phyloP scores from a whole-genome alignment of 2,797 vertebrate genomes.

The Anas flavirostris region DNA sequence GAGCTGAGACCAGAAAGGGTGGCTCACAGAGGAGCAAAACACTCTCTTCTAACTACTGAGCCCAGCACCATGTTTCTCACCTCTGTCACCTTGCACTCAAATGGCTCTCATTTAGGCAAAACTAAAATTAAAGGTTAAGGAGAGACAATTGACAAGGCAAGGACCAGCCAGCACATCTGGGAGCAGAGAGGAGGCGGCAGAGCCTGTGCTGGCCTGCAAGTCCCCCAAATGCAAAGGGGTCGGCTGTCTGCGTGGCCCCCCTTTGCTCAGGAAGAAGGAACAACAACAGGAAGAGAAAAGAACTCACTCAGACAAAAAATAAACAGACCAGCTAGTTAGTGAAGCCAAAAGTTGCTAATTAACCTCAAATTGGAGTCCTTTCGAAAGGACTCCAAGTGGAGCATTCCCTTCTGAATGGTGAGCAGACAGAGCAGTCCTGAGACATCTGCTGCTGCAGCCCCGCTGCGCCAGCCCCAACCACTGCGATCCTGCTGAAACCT shows the following conservation, averaged over 20 bases:
- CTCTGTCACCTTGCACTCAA: neutral
- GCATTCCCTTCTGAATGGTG: neutral
- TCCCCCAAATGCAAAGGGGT: fast-evolving
- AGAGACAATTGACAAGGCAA: neutral
- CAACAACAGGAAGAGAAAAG: conserved; percentile 46
- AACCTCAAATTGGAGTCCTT: conserved; percentile 21
- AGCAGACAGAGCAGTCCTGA: neutral
- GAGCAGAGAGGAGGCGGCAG: fast-evolving
- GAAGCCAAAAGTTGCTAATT: conserved; percentile 51
- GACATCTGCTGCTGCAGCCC: neutral
- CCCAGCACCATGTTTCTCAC: neutral
- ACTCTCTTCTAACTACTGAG: neutral
- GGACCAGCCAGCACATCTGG: neutral
- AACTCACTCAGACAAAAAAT: conserved; percentile 9
- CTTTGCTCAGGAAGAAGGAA: neutral
- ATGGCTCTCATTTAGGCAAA: fast-evolving
- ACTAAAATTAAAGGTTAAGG: neutral
- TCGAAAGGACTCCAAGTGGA: neutral
- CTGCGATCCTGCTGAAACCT: fast-evolving
- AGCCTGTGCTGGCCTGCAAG: neutral
- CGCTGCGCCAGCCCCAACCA: fast-evolving
- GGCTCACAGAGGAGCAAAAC: neutral
- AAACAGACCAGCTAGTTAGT: conserved; percentile 31
- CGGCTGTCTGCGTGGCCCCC: fast-evolving
- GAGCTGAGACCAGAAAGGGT: neutral